Percentiles rank a stretch among this genome's conserved stretches.
These are phyloP conservation scores for Trematocara marginatum DNA, from an alignment of 2,113 vertebrate species.

Conservation along the genomic window DNA sequence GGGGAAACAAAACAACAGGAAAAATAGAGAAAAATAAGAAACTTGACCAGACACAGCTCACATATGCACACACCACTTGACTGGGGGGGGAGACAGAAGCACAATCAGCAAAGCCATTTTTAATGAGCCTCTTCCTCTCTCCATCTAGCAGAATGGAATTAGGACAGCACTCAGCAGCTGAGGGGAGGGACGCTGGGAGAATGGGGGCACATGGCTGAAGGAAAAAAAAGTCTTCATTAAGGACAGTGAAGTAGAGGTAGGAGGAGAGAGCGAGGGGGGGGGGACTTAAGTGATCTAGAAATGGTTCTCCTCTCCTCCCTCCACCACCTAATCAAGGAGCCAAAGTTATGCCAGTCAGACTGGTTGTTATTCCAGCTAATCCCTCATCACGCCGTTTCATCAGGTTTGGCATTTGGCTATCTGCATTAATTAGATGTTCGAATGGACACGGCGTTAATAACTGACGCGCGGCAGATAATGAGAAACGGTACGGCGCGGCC, in stretches of 20 bases:
- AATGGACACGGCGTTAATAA: conserved; percentile 46
- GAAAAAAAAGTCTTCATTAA: conserved; percentile 56
- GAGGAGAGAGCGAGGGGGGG: not conserved
- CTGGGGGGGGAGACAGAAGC: not conserved
- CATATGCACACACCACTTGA: not conserved
- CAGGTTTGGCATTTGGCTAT: conserved; percentile 67
- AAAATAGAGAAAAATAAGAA: not conserved
- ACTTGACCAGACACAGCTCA: not conserved
- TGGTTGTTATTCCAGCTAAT: conserved; percentile 65
- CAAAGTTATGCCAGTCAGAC: conserved; percentile 54
- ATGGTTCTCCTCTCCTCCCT: not conserved
- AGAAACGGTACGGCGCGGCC: not conserved
- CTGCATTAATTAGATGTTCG: conserved; percentile 62
- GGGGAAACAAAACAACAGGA: not conserved
- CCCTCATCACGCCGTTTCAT: conserved; percentile 58
- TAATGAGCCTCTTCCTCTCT: conserved; percentile 53
- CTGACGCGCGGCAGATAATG: conserved; percentile 38
- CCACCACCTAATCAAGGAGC: conserved; percentile 49
- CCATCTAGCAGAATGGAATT: conserved; percentile 59
- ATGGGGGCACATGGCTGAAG: conserved; percentile 32
- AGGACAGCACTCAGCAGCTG: conserved; percentile 42
- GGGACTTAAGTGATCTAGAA: conserved; percentile 31
- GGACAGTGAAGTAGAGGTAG: conserved; percentile 32
- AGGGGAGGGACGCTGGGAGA: conserved; percentile 32
- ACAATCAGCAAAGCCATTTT: conserved; percentile 56